Conservation (phyloP, 2,888 invertebrate species). For the Stegana nigrithorax region DNA sequence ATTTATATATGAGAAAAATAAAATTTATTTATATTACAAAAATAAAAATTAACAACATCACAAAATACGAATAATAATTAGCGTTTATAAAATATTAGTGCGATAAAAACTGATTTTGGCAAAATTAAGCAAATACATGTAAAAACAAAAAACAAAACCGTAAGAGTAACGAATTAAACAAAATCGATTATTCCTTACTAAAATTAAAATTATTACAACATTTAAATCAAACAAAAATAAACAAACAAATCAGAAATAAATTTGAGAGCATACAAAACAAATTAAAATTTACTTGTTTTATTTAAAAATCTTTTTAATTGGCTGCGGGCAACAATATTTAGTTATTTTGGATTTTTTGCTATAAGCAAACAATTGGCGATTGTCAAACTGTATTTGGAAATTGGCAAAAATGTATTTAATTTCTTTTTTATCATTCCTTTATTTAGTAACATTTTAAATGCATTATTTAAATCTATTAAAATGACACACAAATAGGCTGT, state of each 20-base stretch:
- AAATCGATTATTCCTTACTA: constrained; percentile 15
- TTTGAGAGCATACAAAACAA: constrained; percentile 45
- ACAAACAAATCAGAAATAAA: constrained; percentile 42
- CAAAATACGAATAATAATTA: constrained; percentile 43
- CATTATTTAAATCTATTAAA: constrained; percentile 12
- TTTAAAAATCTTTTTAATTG: too few species aligned
- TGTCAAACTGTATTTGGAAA: too few species aligned
- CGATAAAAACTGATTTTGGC: constrained; percentile 63
- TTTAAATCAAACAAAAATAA: constrained; percentile 41
- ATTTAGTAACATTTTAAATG: background rate
- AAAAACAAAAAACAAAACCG: constrained; percentile 31
- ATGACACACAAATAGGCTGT: constrained; percentile 46
- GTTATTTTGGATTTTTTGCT: background rate
- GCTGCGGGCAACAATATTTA: constrained; percentile 15
- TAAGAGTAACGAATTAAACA: constrained; percentile 30
- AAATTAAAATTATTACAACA: constrained; percentile 35
- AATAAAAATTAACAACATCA: constrained; percentile 32
- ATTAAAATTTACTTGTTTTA: constrained; percentile 49
- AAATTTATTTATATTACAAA: background rate
- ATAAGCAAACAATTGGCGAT: too few species aligned
- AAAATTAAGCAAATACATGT: constrained; percentile 61
- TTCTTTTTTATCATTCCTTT: too few species aligned
- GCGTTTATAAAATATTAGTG: constrained; percentile 38
- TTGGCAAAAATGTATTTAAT: background rate
- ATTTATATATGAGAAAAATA: constrained; percentile 4